Percentiles rank a stretch among this genome's conserved stretches.
These are phyloP conservation scores for Trachelus tabidus DNA, from an alignment of 2,888 invertebrate species.

Conservation along the genomic window DNA sequence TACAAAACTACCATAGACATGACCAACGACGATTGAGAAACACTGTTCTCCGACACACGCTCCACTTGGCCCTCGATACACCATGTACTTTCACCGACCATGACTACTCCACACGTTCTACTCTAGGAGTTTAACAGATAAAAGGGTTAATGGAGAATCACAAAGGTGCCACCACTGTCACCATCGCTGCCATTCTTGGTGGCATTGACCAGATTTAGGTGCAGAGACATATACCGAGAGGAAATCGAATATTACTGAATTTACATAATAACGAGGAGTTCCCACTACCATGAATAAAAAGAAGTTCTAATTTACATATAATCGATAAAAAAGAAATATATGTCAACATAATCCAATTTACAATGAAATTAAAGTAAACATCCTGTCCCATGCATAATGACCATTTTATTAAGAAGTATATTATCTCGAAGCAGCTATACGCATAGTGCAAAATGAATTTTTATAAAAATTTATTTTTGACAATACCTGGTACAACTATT, in stretches of 20 bases:
- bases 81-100: constrained; percentile 59
- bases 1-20: background rate
- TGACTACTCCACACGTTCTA: constrained; percentile 57
- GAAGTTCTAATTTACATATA: background rate
- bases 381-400: background rate
- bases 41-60: constrained; percentile 16
- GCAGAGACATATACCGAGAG: background rate
- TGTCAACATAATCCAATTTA: background rate
- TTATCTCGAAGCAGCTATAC: background rate
- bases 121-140: constrained; percentile 50
- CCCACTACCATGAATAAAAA: background rate
- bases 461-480: constrained; percentile 22
- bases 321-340: background rate
- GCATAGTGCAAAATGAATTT: background rate
- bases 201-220: background rate
- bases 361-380: background rate
- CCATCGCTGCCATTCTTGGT: constrained; percentile 20
- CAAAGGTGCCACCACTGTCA: constrained; percentile 38
- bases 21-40: constrained; percentile 18
- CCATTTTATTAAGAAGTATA: background rate
- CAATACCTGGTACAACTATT: background rate
- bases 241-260: background rate
- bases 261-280: background rate
- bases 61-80: constrained; percentile 3
- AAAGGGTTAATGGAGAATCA: constrained; percentile 53